Conservation (phyloP, 2,888 invertebrate genomes). For the Sarcophaga carnaria region DNA sequence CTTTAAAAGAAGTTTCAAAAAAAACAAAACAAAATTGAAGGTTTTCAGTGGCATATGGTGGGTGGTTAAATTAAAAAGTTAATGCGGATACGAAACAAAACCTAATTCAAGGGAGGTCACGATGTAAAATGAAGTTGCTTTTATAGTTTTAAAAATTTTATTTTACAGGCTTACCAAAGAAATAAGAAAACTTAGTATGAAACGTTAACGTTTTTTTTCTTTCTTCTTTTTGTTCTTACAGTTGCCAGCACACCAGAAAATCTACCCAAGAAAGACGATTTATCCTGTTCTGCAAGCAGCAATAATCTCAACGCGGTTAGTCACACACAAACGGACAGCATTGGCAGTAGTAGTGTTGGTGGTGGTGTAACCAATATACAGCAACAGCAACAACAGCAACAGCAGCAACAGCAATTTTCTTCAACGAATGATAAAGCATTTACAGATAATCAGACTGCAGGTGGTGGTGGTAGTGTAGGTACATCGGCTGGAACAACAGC, state of each 20-base stretch:
- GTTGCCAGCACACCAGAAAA: conserved; percentile 93
- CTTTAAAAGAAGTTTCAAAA: background rate
- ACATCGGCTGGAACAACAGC: conserved; percentile 51
- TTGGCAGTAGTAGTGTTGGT: conserved; percentile 50
- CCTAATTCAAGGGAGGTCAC: too few relatives aligned
- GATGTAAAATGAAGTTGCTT: too few relatives aligned
- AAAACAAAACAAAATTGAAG: background rate
- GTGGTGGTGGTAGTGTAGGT: conserved; percentile 37
- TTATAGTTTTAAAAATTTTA: too few relatives aligned
- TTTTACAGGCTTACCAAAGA: too few relatives aligned
- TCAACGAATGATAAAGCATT: conserved; percentile 51
- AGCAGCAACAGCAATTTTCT: conserved; percentile 1
- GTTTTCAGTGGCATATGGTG: too few relatives aligned
- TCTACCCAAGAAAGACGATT: conserved; percentile 85
- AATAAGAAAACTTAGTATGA: too few relatives aligned
- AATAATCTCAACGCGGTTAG: conserved; percentile 76
- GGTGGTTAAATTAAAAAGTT: too few relatives aligned
- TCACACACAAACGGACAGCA: conserved; percentile 48
- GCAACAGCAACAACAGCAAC: conserved; percentile 19
- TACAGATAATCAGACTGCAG: conserved; percentile 37
- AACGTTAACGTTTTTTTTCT: conserved; percentile 15
- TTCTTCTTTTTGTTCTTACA: conserved; percentile 82
- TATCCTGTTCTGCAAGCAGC: conserved; percentile 73
- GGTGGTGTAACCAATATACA: conserved; percentile 29
- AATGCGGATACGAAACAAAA: too few relatives aligned